Base-by-base conservation (phyloP, 2,797 vertebrate genomes). In the Gymnothorax javanicus region DNA sequence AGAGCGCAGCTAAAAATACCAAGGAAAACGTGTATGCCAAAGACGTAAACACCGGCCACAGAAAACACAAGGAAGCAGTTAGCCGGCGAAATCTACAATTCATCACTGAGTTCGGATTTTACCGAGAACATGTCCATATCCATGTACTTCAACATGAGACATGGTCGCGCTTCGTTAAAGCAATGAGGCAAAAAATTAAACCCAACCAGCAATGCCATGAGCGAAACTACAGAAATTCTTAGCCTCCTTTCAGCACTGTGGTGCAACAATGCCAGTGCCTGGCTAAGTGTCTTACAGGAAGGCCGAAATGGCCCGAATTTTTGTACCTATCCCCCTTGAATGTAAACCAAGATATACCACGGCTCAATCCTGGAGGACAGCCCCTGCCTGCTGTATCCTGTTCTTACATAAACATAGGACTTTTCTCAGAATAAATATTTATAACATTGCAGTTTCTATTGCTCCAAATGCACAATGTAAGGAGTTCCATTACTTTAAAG, bases 31-130 rank as follows among this genome's bases (percentile, higher is more conserved):
- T 84, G 58, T 57, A 84, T 82, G 64, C 86, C 83, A 84, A 84
- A 69, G 71, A 60, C 64, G 77, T 85, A 67, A 71, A 77, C 13
- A 17, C 33, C 62, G 23, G 83, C 86, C 79, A 52, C 25, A 27
- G 54, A 83, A 75, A 50, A 54, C 12, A 89, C 88, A 89, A 89
- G 88, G 75, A 62, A 6, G 77, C 33, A n/a, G 56, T 87, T 87
- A 86, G 87, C 56, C 56, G 25, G 54, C n/a, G 67, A 1, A 5
- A 52, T 64, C 77, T 82, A 57, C 59, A 58, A 86, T 64, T 77
- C 85, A 79, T 62, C 77, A 59, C 0, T 20, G 62, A n/a, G 23
- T n/a, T 7, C 1, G 77, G 25, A 50, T 82, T 86, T 86, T 43
- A 86, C 12, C 57, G 62, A 25, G 75, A 54, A 82, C 58, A 82